phyloP scores from a whole-genome alignment of 2,888 invertebrate genomes.

The Caenorhabditis doughertyi region DNA sequence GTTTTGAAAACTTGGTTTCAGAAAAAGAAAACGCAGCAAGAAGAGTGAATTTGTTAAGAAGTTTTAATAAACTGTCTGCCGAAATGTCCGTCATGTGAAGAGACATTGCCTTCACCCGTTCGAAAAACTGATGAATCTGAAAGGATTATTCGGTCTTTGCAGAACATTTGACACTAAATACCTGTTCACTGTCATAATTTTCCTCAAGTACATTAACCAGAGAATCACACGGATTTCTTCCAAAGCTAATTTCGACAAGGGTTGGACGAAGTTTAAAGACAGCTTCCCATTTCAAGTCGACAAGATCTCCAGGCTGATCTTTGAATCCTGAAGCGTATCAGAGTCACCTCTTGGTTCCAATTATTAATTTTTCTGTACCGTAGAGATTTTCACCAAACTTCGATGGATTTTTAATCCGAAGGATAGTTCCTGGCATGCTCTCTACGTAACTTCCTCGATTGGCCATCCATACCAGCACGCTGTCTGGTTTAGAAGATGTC shows the following conservation, averaged over 20 bases:
- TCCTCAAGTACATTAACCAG: constrained; percentile 56
- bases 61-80: constrained; percentile 28
- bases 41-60: constrained; percentile 46
- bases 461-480: constrained; percentile 59
- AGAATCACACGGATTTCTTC: constrained; percentile 63
- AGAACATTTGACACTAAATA: background rate
- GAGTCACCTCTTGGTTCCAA: too few species aligned
- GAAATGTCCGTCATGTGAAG: constrained; percentile 49
- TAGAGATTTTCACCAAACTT: constrained; percentile 67
- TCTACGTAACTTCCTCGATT: constrained; percentile 57
- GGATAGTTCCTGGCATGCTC: constrained; percentile 55
- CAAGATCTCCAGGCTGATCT: constrained; percentile 63
- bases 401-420: constrained; percentile 66
- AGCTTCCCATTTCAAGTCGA: constrained; percentile 49
- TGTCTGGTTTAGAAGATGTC: constrained; percentile 30
- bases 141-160: background rate
- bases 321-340: constrained; percentile 62
- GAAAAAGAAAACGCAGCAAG: constrained; percentile 61
- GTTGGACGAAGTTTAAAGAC: constrained; percentile 67
- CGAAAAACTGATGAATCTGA: constrained; percentile 49
- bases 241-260: constrained; percentile 63
- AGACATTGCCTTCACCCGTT: constrained; percentile 44
- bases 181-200: constrained; percentile 40
- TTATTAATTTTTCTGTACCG: too few species aligned
- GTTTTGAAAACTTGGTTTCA: constrained; percentile 46